Evolutionary conservation across 2,797 vertebrate species (phyloP), one percentile per base, ranked within the genome.

Genomic region (Sebastes nivosus): DNA sequence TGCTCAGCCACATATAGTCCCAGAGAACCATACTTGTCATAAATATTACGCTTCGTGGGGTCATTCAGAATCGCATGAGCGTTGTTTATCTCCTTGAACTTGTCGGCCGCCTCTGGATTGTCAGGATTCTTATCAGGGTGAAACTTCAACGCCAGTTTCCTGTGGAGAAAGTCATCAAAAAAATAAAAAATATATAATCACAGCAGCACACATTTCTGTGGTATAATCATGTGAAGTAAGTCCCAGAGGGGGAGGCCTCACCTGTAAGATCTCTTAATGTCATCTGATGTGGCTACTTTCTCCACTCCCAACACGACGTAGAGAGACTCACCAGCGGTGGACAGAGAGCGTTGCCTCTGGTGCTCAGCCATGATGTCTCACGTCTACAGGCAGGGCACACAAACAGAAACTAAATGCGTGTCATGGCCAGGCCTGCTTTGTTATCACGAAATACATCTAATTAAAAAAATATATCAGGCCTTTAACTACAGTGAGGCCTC

Each of bases 21-120:
- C 93, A 99, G 95, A 1, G 99, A 99, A 27, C 99, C 99, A 25
- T 99, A 99, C 92, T 99, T 99, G 92, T 99, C 98, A 5, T 99
- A 99, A 89, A 99, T 99, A 88, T 99, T 99, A 58, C 98, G 92
- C 92, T 99, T 99, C 0, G 98, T 99, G 72, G 97, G 95, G 75
- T 99, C 99, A 0, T 97, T 98, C 87, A 99, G 95, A 84, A 99
- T 99, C 5, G 97, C 97, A 1, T 99, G 98, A 8, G 99, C 99
- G 8, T 97, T 99, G 95, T 99, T 99, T 80, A 99, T 99, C 96
- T 99, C 99, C 94, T 99, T 99, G 89, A 99, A 99, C 82, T 99
- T 99, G 42, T 99, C 99, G 0, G 96, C 95, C 0, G 99, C 99
- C 85, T 99, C 99, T 1, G 99, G 99, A 86, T 99, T 99, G 87